Conservation (phyloP, 1,140 invertebrate species). For the Drosophila orena region DNA sequence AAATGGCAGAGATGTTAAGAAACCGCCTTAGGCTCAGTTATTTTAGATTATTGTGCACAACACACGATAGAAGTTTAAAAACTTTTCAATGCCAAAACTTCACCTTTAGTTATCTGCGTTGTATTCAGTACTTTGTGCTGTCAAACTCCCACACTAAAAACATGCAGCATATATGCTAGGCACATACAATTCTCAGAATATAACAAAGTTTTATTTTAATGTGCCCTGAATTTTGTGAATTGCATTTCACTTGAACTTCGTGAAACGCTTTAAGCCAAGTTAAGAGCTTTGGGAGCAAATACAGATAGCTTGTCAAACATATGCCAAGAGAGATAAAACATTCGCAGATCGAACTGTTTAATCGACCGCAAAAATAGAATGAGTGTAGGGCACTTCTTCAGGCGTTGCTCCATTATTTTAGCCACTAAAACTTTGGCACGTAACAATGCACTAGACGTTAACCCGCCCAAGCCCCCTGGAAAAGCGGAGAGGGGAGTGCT, state of each 20-base stretch:
- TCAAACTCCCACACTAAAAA: neutral
- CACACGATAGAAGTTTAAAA: neutral
- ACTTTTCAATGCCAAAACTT: conserved; percentile 8
- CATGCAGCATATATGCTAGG: neutral
- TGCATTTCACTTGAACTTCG: conserved; percentile 8
- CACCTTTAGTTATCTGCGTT: neutral
- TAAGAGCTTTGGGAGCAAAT: conserved; percentile 12
- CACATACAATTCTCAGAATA: neutral
- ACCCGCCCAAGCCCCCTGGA: conserved; percentile 16
- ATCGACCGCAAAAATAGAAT: conserved; percentile 48
- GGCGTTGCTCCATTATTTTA: conserved; percentile 76
- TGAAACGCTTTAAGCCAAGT: conserved; percentile 4
- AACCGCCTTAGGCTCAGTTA: neutral
- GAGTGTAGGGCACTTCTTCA: conserved; percentile 48
- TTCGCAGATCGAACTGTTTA: conserved; percentile 45
- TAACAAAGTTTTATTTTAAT: conserved; percentile 11
- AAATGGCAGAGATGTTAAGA: neutral
- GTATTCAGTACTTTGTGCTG: neutral
- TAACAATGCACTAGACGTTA: conserved; percentile 72
- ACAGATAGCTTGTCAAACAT: conserved; percentile 38
- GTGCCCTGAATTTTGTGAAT: neutral
- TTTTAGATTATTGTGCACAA: neutral
- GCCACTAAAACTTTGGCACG: conserved; percentile 79
- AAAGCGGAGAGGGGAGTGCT: conserved; percentile 11
- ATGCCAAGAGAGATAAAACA: conserved; percentile 36